Base-by-base conservation (phyloP, 2,797 vertebrate species). In the Halcyon smyrnensis region DNA sequence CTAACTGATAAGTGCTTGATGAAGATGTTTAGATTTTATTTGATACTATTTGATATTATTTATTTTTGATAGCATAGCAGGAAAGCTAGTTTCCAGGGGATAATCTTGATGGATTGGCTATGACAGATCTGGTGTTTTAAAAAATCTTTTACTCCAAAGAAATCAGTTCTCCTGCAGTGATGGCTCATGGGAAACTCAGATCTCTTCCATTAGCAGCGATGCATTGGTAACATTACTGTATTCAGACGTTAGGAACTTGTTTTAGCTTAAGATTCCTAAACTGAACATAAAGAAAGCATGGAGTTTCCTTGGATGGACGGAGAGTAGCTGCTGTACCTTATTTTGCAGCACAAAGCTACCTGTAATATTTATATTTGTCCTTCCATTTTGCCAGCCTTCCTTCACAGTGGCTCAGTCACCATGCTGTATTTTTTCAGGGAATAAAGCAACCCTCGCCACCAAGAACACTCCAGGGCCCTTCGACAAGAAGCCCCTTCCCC, bases 111-210 rank as follows among this genome's bases (percentile, higher is more conserved):
- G 98, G 98, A 99, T 99, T 97, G 96, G 96, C 96, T 97, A 81
- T 98, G 99, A 98, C 98, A 99, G 98, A 98, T 99, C 97, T 98
- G 97, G 98, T 94, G 87, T 91, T 96, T 81, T 43, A 89, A 89
- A 97, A 96, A 96, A 96, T 94, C 63, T 89, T 92, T 67, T 69
- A 89, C 82, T 84, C 62, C 73, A 89, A 84, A 95, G 82, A 97
- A 96, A 87, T 87, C 53, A 2, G 77, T 84, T 96, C 84, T 97
- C 90, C 89, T 96, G 60, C 73, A 96, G 71, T 60, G 81, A 85
- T 89, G 71, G 75, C 75, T 97, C 95, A 71, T 30, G 77, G 95
- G 88, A 96, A 93, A 59, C 59, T 78, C 85, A 2, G 80, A 87
- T 91, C 59, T 71, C 92, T 95, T 87, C 97, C 91, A 96, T 84